Base-by-base conservation (phyloP, 2,113 vertebrate genomes). In the Chlorodrepanis virens region DNA sequence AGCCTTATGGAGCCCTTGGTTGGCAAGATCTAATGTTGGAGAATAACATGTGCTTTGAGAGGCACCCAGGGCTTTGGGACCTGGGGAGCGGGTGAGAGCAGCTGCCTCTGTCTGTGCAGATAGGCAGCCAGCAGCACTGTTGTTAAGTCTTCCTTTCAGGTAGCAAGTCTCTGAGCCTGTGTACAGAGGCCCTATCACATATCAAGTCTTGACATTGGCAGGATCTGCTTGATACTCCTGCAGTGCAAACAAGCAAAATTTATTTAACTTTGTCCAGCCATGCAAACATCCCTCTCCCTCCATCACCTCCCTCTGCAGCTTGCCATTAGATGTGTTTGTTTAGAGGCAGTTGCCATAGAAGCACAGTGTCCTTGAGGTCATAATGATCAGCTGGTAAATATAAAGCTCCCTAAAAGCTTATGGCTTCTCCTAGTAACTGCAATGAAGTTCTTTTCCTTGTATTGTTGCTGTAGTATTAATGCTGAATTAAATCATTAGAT, bases 291-390 rank as follows among this genome's bases (percentile, higher is more conserved):
- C 28, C 52, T 35, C 12, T 60, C 47, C 49, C 39, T 89, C 29
- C 35, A 50, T n/a, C 3, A 1, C 44, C n/a, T 83, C 39, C 49
- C 57, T 87, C 84, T 91, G 81, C 63, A 93, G 45, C 54, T 71
- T 90, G 57, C 39, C 64, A 70, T 67, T 85, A 85, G 37, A 33
- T 17, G 39, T 90, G 23, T 83, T 74, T 83, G 54, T 50, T 83
- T 56, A 77, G 70, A 68, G 59, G 71, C 52, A 86, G 85, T 90
- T 96, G 85, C 91, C 64, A 77, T 63, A 85, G 89, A 94, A 89
- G 39, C 75, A 72, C 31, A 25, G 17, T 74, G 19, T 79, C 50
- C 68, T 87, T 65, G 24, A 85, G 56, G 82, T 87, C 14, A 21
- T 15, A 3, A 7, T 54, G 42, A 79, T 87, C 61, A 76, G 40